phyloP scores from a whole-genome alignment of 2,888 invertebrate species.

The Lepidocyrtoides sp. region DNA sequence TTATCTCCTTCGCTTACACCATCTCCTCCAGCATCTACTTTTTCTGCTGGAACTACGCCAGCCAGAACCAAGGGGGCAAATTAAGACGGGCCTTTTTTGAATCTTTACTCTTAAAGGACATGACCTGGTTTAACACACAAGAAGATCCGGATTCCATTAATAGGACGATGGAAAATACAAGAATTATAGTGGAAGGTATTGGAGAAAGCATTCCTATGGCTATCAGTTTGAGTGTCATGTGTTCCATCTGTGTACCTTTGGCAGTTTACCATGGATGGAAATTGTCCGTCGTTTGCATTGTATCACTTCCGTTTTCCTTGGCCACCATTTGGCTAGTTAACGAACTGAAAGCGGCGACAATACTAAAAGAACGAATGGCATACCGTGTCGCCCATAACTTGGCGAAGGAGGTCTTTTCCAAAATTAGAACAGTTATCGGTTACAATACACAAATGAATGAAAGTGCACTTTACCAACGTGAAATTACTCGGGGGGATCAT shows the following conservation, averaged over 20 bases:
- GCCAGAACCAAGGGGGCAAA: slow-evolving; percentile 69
- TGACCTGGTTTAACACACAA: slow-evolving; percentile 76
- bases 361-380: slow-evolving; percentile 54
- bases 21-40: slow-evolving; percentile 73
- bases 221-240: slow-evolving; percentile 67
- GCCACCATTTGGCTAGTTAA: slow-evolving; percentile 30
- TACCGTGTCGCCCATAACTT: slow-evolving; percentile 60
- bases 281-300: slow-evolving; percentile 61
- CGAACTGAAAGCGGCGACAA: slow-evolving; percentile 28
- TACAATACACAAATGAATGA: slow-evolving; percentile 74
- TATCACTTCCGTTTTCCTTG: slow-evolving; percentile 43
- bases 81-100: slow-evolving; percentile 71
- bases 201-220: slow-evolving; percentile 78
- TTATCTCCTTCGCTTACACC: slow-evolving; percentile 41
- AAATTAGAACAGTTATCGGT: slow-evolving; percentile 75
- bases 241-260: slow-evolving; percentile 18
- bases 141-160: slow-evolving; percentile 71
- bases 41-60: slow-evolving; percentile 78
- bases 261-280: slow-evolving; percentile 79
- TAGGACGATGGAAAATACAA: slow-evolving; percentile 79
- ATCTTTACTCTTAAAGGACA: slow-evolving; percentile 78
- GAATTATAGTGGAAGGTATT: slow-evolving; percentile 75
- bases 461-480: slow-evolving; percentile 45
- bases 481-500: slow-evolving; percentile 23
- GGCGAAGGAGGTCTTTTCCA: slow-evolving; percentile 75